Percentiles rank a stretch among this genome's conserved stretches.
phyloP scores from a whole-genome alignment of 2,888 invertebrate species.

The Callosobruchus maculatus region DNA sequence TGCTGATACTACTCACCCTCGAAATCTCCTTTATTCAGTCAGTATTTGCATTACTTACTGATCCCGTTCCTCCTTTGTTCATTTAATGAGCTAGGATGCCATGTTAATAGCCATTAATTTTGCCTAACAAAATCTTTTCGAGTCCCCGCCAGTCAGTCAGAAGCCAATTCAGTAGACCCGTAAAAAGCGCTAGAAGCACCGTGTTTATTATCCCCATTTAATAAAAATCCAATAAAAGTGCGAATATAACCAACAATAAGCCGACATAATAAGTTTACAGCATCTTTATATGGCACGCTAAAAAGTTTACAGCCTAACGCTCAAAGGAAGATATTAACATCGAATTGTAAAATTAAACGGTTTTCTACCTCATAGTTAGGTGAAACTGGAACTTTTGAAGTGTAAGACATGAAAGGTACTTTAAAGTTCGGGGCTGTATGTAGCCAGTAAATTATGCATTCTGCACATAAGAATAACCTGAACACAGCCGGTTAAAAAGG shows the following conservation, averaged over 20 bases:
- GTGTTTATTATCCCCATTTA: neutral
- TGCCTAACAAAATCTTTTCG: neutral
- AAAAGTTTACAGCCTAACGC: neutral
- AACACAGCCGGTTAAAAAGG: too few species aligned
- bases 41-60: too few species aligned
- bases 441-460: too few species aligned
- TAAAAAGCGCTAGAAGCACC: neutral
- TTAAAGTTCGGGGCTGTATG: too few species aligned
- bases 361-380: neutral
- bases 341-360: neutral
- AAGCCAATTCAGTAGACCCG: neutral
- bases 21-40: too few species aligned
- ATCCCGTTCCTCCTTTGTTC: neutral
- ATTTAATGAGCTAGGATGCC: too few species aligned
- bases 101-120: neutral
- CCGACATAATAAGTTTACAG: neutral
- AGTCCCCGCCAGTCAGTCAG: neutral
- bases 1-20: too few species aligned
- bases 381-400: neutral
- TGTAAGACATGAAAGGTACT: too few species aligned
- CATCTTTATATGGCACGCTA: neutral
- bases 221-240: neutral
- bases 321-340: neutral
- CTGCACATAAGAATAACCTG: too few species aligned
- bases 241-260: neutral